phyloP scores from a whole-genome alignment of 1,140 invertebrate species.

The Lysiphlebus fabarum region DNA sequence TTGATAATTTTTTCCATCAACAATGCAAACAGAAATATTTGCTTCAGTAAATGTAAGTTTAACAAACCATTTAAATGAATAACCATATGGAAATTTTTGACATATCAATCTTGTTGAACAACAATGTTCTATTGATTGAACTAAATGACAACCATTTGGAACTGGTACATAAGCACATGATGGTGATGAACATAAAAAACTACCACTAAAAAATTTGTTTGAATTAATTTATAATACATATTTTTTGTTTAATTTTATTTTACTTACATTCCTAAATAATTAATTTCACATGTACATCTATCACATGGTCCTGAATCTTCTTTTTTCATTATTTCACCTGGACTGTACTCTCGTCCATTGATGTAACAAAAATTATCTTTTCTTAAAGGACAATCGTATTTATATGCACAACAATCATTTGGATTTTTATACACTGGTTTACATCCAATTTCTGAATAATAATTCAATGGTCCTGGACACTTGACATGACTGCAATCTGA shows the following conservation, averaged over 20 bases:
- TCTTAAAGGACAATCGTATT: conserved; percentile 17
- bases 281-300: background rate
- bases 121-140: background rate
- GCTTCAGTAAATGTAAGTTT: background rate
- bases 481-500: background rate
- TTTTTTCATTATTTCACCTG: background rate
- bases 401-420: conserved; percentile 13
- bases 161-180: background rate
- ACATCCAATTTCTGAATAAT: conserved; percentile 11
- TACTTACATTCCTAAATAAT: background rate
- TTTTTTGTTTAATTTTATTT: background rate
- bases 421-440: conserved; percentile 11
- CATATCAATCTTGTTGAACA: background rate
- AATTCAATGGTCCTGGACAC: conserved; percentile 14
- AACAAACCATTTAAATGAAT: background rate
- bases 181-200: background rate
- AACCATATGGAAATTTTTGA: background rate
- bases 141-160: background rate
- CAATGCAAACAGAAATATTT: background rate
- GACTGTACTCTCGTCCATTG: background rate
- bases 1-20: conserved; percentile 1
- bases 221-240: background rate
- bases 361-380: background rate
- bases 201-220: background rate
- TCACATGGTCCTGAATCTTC: conserved; percentile 2